phyloP scores from a whole-genome alignment of 2,797 vertebrate species.

The Catamblyrhynchus diadema region DNA sequence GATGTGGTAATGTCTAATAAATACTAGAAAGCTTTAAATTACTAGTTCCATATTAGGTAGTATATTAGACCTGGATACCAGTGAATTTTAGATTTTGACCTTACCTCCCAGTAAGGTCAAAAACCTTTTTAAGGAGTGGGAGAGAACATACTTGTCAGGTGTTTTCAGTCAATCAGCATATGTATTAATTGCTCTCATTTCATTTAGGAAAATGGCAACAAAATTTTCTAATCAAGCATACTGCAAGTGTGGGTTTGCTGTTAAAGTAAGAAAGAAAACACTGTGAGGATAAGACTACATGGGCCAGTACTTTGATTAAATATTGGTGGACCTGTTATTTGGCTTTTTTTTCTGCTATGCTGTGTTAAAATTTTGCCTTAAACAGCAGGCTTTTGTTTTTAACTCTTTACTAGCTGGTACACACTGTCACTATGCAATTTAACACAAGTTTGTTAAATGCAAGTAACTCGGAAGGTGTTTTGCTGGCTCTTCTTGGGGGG shows the following conservation, averaged over 20 bases:
- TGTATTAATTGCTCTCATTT: constrained; percentile 24
- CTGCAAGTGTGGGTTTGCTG: constrained; percentile 34
- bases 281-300: neutral
- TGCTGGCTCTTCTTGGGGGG: neutral
- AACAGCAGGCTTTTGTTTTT: constrained; percentile 49
- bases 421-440: constrained; percentile 68
- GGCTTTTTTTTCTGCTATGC: constrained; percentile 25
- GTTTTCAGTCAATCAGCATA: constrained; percentile 38
- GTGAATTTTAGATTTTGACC: neutral
- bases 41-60: constrained; percentile 32
- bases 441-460: constrained; percentile 43
- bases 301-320: constrained; percentile 38
- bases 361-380: constrained; percentile 63
- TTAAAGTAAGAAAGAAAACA: constrained; percentile 2
- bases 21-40: constrained; percentile 32
- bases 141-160: neutral
- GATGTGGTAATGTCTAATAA: constrained; percentile 22
- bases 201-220: constrained; percentile 8
- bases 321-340: neutral
- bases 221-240: constrained; percentile 15
- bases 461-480: constrained; percentile 4
- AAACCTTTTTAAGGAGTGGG: constrained; percentile 19
- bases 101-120: neutral
- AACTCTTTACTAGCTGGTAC: constrained; percentile 20
- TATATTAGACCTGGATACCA: constrained; percentile 31